Base-by-base conservation (phyloP, 2,113 vertebrate species). In the Furnarius figulus region DNA sequence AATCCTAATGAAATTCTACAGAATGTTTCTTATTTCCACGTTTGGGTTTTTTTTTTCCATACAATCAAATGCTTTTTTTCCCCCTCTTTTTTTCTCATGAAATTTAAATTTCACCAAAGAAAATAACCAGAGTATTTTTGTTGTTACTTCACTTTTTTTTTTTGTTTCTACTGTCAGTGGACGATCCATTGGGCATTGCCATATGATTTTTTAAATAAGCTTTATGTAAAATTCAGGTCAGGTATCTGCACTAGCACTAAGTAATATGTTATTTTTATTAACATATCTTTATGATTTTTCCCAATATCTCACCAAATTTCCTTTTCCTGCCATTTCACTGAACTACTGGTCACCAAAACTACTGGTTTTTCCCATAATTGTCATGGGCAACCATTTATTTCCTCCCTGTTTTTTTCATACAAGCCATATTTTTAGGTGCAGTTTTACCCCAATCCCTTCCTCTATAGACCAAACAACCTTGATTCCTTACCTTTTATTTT, bases 1-100 rank as follows among this genome's bases (percentile, higher is more conserved):
- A 98, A 98, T 97, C 93, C 90, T 95, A 96, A 97, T 90, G 96
- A 97, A 97, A 97, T 65, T 70, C 42, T 76, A 75, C 39, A 76
- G 84, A 93, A 79, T 94, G 85, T 96, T 97, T 96, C 96, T 95
- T 79, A 93, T 97, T 97, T 98, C 95, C 95, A 95, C 85, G 72
- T 13, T 42, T 46, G 12, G 5, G n/a, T n/a, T 42, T 85, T 65
- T 62, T 86, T 92, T 90, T 81, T 50, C 65, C 49, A 39, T 71
- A 52, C 4, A 70, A 8, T 40, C 70, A 91, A 92, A 79, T 12
- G 31, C n/a, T 62, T 55, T 2, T 85, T 79, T 66, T 68, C 6
- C 19, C 5, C 22, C 67, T 28, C 17, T 58, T 81, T 74, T 55
- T 6, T 10, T 6, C 15, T 27, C 70, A 42, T 39, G 23, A 89